Percentiles rank a stretch among this genome's conserved stretches.
phyloP scores from a whole-genome alignment of 1,140 invertebrate genomes.

The Drosophila nebulosa region DNA sequence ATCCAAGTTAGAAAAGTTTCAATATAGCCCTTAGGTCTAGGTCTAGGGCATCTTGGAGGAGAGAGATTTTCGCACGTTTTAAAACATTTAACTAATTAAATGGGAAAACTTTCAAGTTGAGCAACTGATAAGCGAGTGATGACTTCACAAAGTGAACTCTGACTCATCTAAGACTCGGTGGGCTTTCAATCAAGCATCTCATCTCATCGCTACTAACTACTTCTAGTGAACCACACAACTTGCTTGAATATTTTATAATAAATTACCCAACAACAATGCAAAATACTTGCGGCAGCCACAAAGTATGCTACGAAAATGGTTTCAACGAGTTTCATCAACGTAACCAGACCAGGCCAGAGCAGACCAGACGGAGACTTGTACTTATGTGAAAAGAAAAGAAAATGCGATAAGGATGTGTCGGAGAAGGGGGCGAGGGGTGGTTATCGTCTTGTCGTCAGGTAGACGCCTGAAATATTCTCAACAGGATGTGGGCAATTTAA shows the following conservation, averaged over 20 bases:
- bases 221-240: constrained; percentile 34
- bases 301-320: constrained; percentile 68
- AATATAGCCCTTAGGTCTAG: too few relatives aligned
- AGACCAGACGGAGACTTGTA: constrained; percentile 11
- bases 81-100: not conserved
- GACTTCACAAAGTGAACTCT: not conserved
- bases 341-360: constrained; percentile 6
- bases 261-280: constrained; percentile 31
- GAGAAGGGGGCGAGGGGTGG: not conserved
- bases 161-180: constrained; percentile 36
- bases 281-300: constrained; percentile 45
- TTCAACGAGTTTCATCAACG: constrained; percentile 22
- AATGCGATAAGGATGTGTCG: not conserved
- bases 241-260: constrained; percentile 47
- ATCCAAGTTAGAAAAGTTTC: too few relatives aligned
- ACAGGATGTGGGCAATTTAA: constrained; percentile 71
- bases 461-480: constrained; percentile 16
- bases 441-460: not conserved
- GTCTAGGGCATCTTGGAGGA: too few relatives aligned
- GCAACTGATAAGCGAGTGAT: not conserved
- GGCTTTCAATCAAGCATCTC: constrained; percentile 16
- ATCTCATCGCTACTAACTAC: constrained; percentile 21
- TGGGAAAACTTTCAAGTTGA: not conserved
- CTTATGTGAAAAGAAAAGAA: constrained; percentile 13
- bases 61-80: not conserved